These are phyloP conservation scores for Corydoras sp. DNA, from an alignment of 2,113 vertebrate species.

Conservation along the genomic window DNA sequence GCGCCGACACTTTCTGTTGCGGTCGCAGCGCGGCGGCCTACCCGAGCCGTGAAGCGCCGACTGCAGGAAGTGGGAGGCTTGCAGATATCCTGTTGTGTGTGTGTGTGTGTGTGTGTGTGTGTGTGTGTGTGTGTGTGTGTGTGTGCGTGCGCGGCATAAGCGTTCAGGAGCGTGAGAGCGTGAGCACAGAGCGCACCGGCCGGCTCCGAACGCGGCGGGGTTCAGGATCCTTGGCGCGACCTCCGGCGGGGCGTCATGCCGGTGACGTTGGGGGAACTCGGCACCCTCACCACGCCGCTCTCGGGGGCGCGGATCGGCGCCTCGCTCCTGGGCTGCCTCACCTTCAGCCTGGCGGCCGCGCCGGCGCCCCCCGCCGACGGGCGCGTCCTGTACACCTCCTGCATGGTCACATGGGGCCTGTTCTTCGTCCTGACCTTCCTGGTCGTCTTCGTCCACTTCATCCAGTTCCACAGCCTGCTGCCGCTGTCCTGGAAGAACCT, in stretches of 20 bases:
- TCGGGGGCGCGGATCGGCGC: constrained; percentile 57
- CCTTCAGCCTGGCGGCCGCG: constrained; percentile 61
- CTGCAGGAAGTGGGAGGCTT: too few relatives aligned
- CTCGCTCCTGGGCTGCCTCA: constrained; percentile 54
- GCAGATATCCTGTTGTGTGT: too few relatives aligned
- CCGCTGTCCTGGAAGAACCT: constrained; percentile 73
- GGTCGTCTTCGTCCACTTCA: constrained; percentile 59
- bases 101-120: too few relatives aligned
- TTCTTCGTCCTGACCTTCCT: constrained; percentile 64
- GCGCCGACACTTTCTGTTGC: too few relatives aligned
- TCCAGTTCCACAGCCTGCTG: constrained; percentile 68
- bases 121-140: too few relatives aligned
- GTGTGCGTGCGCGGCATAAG: too few relatives aligned
- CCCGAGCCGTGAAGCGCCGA: too few relatives aligned
- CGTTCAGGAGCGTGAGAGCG: too few relatives aligned
- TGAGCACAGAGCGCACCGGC: too few relatives aligned
- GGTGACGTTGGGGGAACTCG: constrained; percentile 62
- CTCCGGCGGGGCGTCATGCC: constrained; percentile 51
- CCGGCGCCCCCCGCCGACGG: not conserved
- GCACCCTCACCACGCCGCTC: constrained; percentile 60
- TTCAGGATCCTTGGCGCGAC: too few relatives aligned
- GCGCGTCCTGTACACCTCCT: constrained; percentile 40
- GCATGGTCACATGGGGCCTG: constrained; percentile 69
- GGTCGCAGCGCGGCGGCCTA: too few relatives aligned
- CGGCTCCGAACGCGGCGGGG: too few relatives aligned